These are phyloP conservation scores for Ibidorhyncha struthersii DNA, from an alignment of 2,113 vertebrate species.

Conservation along the genomic window DNA sequence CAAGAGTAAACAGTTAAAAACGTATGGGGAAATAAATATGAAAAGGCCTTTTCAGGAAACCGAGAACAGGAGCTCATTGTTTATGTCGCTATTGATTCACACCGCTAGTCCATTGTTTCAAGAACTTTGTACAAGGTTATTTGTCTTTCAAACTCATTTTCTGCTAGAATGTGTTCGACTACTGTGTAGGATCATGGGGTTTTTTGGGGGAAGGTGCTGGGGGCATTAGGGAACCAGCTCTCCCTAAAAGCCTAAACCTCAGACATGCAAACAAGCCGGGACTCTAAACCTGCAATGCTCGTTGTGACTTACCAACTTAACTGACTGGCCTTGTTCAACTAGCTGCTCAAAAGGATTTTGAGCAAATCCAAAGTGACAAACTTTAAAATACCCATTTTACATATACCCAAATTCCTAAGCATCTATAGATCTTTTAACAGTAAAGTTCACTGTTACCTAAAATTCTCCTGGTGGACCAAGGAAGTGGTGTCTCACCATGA, in stretches of 20 bases:
- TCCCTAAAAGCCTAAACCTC: background rate
- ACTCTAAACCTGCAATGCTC: background rate
- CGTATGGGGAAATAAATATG: background rate
- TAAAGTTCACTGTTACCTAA: background rate
- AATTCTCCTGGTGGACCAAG: background rate
- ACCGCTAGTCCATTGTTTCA: slow-evolving; percentile 54
- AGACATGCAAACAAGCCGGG: background rate
- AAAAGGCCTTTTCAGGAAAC: slow-evolving; percentile 51
- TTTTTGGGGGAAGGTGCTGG: background rate
- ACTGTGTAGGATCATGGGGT: rapidly evolving
- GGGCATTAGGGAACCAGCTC: background rate
- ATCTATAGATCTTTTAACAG: background rate
- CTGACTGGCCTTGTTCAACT: background rate
- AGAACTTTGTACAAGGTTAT: slow-evolving; percentile 49
- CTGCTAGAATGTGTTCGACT: background rate
- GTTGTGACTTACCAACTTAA: background rate
- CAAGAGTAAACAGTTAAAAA: slow-evolving; percentile 30
- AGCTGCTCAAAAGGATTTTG: background rate
- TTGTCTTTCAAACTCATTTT: background rate
- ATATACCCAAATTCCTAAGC: background rate
- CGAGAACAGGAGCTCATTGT: slow-evolving; percentile 70
- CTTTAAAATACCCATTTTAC: background rate
- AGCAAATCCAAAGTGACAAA: background rate
- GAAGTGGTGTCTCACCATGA: background rate
- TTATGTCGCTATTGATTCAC: slow-evolving; percentile 30